Percentiles rank a stretch among this genome's conserved stretches.
phyloP scores from a whole-genome alignment of 2,888 invertebrate genomes.

The Micropterix aruncella region DNA sequence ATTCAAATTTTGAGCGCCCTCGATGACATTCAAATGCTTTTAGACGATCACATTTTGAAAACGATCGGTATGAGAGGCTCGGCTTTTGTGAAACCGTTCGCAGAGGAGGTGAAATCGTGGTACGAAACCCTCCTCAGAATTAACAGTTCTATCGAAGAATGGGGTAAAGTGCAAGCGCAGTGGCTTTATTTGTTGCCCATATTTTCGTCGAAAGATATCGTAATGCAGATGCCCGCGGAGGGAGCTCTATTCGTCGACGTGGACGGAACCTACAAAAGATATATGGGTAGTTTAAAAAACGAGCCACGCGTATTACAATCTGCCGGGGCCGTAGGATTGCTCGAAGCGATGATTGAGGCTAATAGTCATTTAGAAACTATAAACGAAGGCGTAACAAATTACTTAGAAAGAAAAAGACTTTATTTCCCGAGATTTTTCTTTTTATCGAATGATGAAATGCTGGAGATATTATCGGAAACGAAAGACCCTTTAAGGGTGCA shows the following conservation, averaged over 20 bases:
- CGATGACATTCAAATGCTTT: conserved; percentile 49
- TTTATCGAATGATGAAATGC: conserved; percentile 58
- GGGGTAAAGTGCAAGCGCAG: conserved; percentile 49
- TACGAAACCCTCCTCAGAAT: conserved; percentile 39
- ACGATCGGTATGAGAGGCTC: conserved; percentile 58
- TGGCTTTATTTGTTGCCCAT: conserved; percentile 52
- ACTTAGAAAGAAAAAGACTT: conserved; percentile 49
- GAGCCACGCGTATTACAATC: conserved; percentile 28
- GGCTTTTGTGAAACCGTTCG: conserved; percentile 52
- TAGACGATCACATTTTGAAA: conserved; percentile 58
- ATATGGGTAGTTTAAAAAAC: conserved; percentile 23
- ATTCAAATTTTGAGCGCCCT: conserved; percentile 44
- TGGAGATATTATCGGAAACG: conserved; percentile 56
- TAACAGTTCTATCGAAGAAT: conserved; percentile 43
- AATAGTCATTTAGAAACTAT: conserved; percentile 42
- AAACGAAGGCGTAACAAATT: conserved; percentile 45
- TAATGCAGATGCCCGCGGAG: conserved; percentile 50
- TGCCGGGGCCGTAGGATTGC: conserved; percentile 38
- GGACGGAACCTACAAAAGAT: conserved; percentile 27
- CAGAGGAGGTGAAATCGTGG: conserved; percentile 37
- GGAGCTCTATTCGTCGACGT: conserved; percentile 40
- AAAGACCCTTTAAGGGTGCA: conserved; percentile 44
- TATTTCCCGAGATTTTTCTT: conserved; percentile 65
- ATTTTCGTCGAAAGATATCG: conserved; percentile 51
- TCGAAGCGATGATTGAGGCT: conserved; percentile 41